Evolutionary conservation across 2,797 vertebrate genomes (phyloP), one percentile per base, ranked within the genome.

Genomic region (Sebastiscus albofasciatus): DNA sequence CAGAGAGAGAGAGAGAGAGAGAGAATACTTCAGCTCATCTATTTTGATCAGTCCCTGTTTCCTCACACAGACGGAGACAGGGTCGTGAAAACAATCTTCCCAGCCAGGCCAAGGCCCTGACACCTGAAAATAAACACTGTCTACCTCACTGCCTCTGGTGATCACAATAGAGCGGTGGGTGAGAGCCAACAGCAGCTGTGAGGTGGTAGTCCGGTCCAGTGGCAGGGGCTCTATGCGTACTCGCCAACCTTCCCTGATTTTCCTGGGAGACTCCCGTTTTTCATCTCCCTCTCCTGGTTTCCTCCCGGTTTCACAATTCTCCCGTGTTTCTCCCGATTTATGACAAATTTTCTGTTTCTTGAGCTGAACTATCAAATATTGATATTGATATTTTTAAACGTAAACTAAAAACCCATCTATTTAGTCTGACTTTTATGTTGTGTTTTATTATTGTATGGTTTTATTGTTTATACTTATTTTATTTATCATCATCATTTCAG

Each of bases 121-220:
- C 80, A 86, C 74, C 54, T 90, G 85, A 77, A 87, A 82, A 84
- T 72, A 87, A 90, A 70, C 75, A 62, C 42, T 1, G 66, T 77
- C 61, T 78, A 79, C 74, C 78, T 66, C 77, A 7, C 49, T 69
- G 85, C 68, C 81, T 65, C 60, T 71, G 65, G 80, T 83, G 84
- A 90, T 90, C 83, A 90, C 59, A 74, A 72, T 16, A 8, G 69
- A 85, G 62, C 67, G 31, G 82, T 22, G 59, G 80, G 72, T 49
- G 49, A 75, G 68, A 83, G 81, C 64, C 77, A 72, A 12, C 69
- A 83, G 82, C 73, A 68, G 74, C 72, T 54, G 75, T 46, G 77
- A 83, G 77, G 72, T 46, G 58, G 75, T 56, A 27, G 74, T 62
- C 62, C 49, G 9, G 77, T 54, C 71, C 84, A 58, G 68, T 5